A percentile compares a stretch with the other conserved stretches of the same genome.
phyloP scores from a whole-genome alignment of 2,888 invertebrate species.

The Drosophila glabriapex region DNA sequence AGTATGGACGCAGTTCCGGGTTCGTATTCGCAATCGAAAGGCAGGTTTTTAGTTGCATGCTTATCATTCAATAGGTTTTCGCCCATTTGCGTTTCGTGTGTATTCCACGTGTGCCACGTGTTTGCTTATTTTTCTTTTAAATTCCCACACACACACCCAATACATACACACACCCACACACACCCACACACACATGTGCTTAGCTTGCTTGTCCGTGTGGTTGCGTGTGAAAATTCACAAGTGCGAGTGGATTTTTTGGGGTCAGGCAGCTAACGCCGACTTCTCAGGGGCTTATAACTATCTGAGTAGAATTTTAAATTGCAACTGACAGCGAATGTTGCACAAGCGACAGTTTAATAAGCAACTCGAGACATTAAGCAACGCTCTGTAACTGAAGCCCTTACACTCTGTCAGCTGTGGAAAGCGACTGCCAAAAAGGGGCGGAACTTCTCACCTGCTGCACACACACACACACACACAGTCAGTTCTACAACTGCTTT shows the following conservation, averaged over 20 bases:
- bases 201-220: conserved; percentile 14
- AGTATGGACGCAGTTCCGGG: conserved; percentile 24
- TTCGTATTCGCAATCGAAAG: conserved; percentile 7
- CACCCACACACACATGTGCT: background rate
- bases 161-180: background rate
- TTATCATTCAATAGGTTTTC: conserved; percentile 62
- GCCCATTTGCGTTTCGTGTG: conserved; percentile 38
- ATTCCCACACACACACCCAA: conserved; percentile 25
- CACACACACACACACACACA: background rate
- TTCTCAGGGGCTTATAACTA: conserved; percentile 22
- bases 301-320: conserved; percentile 37
- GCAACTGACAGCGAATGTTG: conserved; percentile 30
- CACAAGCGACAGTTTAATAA: conserved; percentile 48
- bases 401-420: background rate
- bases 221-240: conserved; percentile 69
- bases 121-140: conserved; percentile 49
- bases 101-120: conserved; percentile 47
- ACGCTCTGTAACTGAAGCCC: conserved; percentile 18
- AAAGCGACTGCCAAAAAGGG: background rate
- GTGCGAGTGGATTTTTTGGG: conserved; percentile 48
- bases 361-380: conserved; percentile 37
- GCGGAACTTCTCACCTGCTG: background rate
- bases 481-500: background rate
- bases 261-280: conserved; percentile 3
- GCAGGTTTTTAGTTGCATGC: conserved; percentile 53